A percentile compares a stretch with the other conserved stretches of the same genome.
These are phyloP conservation scores for Ferdinandea cuprea DNA, from an alignment of 2,888 invertebrate species.

Conservation along the genomic window DNA sequence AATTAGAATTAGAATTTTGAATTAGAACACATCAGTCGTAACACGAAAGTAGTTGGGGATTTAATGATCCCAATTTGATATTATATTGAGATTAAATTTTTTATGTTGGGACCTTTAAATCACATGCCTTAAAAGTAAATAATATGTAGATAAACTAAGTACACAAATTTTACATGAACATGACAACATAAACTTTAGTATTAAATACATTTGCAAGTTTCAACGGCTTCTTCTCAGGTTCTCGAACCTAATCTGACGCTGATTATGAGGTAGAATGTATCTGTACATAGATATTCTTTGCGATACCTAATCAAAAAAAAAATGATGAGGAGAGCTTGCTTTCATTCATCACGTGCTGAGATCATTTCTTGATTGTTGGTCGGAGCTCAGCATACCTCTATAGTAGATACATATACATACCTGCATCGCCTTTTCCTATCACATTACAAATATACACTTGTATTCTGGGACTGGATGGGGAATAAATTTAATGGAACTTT, in stretches of 20 bases:
- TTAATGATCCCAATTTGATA: too few species aligned
- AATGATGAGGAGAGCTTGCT: slow-evolving; percentile 34
- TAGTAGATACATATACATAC: too few species aligned
- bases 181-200: not conserved
- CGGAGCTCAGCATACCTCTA: slow-evolving; percentile 9
- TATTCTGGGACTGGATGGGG: not conserved
- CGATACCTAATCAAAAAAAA: not conserved
- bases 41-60: not conserved
- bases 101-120: too few species aligned
- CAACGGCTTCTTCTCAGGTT: too few species aligned
- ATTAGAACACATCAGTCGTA: not conserved
- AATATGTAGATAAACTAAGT: too few species aligned
- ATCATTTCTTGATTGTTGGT: slow-evolving; percentile 38
- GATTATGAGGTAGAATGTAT: not conserved
- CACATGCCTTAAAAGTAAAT: too few species aligned
- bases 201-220: not conserved
- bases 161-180: too few species aligned
- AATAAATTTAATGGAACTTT: slow-evolving; percentile 43
- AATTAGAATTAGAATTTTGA: not conserved
- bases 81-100: too few species aligned
- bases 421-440: slow-evolving; percentile 41
- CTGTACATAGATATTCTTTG: not conserved
- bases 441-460: slow-evolving; percentile 24
- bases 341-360: slow-evolving; percentile 50
- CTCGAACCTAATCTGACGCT: too few species aligned